Evolutionary conservation across 2,797 vertebrate species (phyloP), one percentile per base, ranked within the genome.

Genomic region (Pampus argenteus): DNA sequence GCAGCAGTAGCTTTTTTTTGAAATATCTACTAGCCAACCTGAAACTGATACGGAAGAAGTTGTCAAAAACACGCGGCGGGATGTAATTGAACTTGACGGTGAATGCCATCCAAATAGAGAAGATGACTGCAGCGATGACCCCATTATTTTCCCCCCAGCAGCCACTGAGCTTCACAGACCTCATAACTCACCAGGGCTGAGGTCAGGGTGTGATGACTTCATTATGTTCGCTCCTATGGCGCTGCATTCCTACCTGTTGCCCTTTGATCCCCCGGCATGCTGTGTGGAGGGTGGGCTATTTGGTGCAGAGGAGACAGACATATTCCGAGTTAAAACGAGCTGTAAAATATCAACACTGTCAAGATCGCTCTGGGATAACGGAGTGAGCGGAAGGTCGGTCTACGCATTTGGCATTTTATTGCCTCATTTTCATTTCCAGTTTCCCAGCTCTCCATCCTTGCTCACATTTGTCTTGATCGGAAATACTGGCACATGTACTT

Each of bases 171-270:
- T 45, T 63, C 69, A 64, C 56, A 20, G 63, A 50, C 44, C 66
- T 81, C 74, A 78, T 81, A 79, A 79, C 73, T 86, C 79, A 79
- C 42, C 5, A 0, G 51, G 74, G 54, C 49, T 22, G 66, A 58
- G 71, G 81, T 78, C 72, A 31, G 26, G 29, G 69, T 71, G 69
- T 68, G 86, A 87, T 85, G 76, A 83, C 77, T 89, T 86, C 83
- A 92, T 91, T 86, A 89, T 79, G 86, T 82, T 79, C 44, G 28
- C 82, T 85, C 78, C 85, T 74, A 76, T 55, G 67, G 81, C 34
- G 84, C 79, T 17, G 70, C 89, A 89, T 91, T 91, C 88, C 88
- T 88, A 71, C 67, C 83, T 81, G 71, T 59, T 88, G 83, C 61
- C 81, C 83, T 81, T 20, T 81, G 76, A 86, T 81, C 77, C 56